phyloP scores from a whole-genome alignment of 2,797 vertebrate genomes.

The Poeciliopsis turneri region DNA sequence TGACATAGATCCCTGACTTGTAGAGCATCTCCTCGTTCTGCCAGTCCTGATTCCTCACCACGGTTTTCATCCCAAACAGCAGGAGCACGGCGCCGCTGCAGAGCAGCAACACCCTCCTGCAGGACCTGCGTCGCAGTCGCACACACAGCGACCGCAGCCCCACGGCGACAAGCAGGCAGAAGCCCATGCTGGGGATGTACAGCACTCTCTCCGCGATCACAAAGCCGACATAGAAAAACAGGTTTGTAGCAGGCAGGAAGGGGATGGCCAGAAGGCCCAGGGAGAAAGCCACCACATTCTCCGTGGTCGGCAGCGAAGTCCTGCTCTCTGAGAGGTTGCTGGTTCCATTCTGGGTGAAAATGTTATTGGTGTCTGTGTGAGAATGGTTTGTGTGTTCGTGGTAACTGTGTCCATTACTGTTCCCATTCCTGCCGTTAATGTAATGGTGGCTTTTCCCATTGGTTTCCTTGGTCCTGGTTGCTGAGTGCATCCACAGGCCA shows the following conservation, averaged over 20 bases:
- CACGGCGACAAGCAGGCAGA: constrained; percentile 93
- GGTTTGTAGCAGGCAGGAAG: constrained; percentile 95
- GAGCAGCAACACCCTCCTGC: constrained; percentile 88
- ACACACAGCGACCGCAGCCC: constrained; percentile 90
- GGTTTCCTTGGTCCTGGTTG: constrained; percentile 77
- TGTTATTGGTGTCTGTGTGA: constrained; percentile 73
- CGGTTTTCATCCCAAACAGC: constrained; percentile 92
- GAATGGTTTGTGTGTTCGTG: constrained; percentile 79
- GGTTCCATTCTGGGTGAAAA: constrained; percentile 86
- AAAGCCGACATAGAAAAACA: constrained; percentile 99
- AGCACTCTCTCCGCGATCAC: constrained; percentile 98
- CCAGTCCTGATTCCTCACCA: constrained; percentile 96
- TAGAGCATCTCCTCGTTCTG: constrained; percentile 99
- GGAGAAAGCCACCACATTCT: constrained; percentile 92
- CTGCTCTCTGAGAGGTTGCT: constrained; percentile 81
- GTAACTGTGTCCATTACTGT: constrained; percentile 91
- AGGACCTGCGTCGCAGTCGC: constrained; percentile 84
- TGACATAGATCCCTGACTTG: constrained; percentile 98
- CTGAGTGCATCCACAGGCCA: constrained; percentile 78
- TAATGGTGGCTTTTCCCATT: constrained; percentile 85
- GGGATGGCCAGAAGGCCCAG: constrained; percentile 92
- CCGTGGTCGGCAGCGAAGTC: constrained; percentile 88
- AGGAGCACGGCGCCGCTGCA: constrained; percentile 87
- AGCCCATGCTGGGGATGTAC: constrained; percentile 99
- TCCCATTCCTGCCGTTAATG: constrained; percentile 88